Percentiles rank a stretch among this genome's conserved stretches.
These are phyloP conservation scores for Oxytorus armatus DNA, from an alignment of 2,888 invertebrate genomes.

Conservation along the genomic window DNA sequence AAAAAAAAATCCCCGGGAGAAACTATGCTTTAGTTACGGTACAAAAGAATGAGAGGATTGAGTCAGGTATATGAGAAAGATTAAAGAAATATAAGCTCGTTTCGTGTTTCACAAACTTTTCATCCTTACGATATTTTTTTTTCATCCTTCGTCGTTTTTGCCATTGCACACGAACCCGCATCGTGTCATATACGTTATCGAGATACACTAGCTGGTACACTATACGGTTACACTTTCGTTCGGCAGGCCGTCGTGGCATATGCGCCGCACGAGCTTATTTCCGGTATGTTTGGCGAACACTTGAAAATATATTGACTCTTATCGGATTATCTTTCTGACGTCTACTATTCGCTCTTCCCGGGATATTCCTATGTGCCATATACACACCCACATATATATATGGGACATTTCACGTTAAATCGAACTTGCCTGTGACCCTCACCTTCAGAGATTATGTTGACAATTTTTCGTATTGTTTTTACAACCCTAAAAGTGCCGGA, in stretches of 20 bases:
- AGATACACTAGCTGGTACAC: slow-evolving; percentile 56
- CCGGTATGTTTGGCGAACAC: slow-evolving; percentile 79
- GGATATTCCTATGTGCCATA: no score
- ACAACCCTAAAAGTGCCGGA: no score
- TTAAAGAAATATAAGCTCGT: slow-evolving; percentile 60
- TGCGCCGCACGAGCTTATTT: slow-evolving; percentile 69
- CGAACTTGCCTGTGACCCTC: background rate
- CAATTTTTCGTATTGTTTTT: no score
- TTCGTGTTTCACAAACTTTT: slow-evolving; percentile 54
- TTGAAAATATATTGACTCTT: slow-evolving; percentile 80
- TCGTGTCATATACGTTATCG: slow-evolving; percentile 65
- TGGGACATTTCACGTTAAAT: background rate
- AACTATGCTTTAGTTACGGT: slow-evolving; percentile 39
- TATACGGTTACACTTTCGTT: slow-evolving; percentile 41
- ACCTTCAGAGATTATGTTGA: no score
- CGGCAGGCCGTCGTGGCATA: slow-evolving; percentile 57
- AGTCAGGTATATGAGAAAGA: background rate
- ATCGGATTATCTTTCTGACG: slow-evolving; percentile 75
- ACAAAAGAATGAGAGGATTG: slow-evolving; percentile 9
- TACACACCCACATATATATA: slow-evolving; percentile 14
- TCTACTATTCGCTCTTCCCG: slow-evolving; percentile 45
- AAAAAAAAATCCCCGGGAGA: slow-evolving; percentile 45
- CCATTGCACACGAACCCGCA: slow-evolving; percentile 30
- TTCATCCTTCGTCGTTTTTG: slow-evolving; percentile 42
- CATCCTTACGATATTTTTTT: slow-evolving; percentile 25